A percentile compares a stretch with the other conserved stretches of the same genome.
Evolutionary conservation across 2,797 vertebrate genomes (phyloP).

Genomic region (Podarcis lilfordi): DNA sequence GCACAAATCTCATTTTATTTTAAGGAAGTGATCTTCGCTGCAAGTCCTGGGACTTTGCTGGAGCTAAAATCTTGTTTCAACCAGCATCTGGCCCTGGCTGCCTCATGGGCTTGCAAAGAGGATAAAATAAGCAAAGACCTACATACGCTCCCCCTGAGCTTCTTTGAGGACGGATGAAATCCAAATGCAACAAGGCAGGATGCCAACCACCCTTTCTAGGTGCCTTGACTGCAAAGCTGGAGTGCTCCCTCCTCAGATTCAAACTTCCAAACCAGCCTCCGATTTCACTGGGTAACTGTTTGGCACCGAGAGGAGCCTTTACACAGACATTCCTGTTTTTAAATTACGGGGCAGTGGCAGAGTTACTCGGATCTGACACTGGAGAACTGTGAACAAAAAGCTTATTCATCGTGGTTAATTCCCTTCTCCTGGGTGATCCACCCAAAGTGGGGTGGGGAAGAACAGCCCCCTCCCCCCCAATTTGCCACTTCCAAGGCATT

Average conservation of each 20-base stretch:
- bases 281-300: background rate
- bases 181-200: background rate
- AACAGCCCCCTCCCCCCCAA: background rate
- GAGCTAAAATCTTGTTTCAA: no score
- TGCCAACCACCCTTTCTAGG: background rate
- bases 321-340: background rate
- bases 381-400: slow-evolving; percentile 35
- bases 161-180: background rate
- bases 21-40: no score
- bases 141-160: background rate
- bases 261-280: accelerated
- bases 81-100: no score
- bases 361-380: background rate
- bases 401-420: slow-evolving; percentile 21
- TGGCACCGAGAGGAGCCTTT: background rate
- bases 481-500: slow-evolving; percentile 41
- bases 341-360: background rate
- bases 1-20: background rate
- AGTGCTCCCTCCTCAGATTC: background rate
- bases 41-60: no score
- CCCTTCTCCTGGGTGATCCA: slow-evolving; percentile 48
- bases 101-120: background rate
- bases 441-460: background rate
- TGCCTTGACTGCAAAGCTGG: background rate
- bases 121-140: background rate